Evolutionary conservation across 2,888 invertebrate genomes (phyloP).

Genomic region (Rotaria socialis): DNA sequence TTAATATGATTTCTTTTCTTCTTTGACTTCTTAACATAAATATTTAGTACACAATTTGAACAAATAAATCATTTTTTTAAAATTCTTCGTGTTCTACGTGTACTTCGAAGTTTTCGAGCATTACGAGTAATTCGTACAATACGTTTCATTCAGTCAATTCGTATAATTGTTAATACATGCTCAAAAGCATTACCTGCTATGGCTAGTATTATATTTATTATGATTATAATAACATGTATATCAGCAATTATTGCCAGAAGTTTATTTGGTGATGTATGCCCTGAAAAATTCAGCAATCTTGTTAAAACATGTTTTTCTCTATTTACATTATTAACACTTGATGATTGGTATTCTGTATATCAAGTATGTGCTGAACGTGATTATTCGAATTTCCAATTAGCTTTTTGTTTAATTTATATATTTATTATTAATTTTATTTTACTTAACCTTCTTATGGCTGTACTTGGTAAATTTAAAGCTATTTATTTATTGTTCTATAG

Average conservation of each 20-base stretch:
- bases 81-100: constrained; percentile 49
- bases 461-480: constrained; percentile 49
- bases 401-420: constrained; percentile 53
- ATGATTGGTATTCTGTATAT: constrained; percentile 52
- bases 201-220: constrained; percentile 53
- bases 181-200: constrained; percentile 53
- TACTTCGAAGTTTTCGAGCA: constrained; percentile 49
- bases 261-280: constrained; percentile 51
- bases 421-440: constrained; percentile 55
- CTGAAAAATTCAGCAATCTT: constrained; percentile 51
- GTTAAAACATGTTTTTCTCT: constrained; percentile 50
- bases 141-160: constrained; percentile 48
- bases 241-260: constrained; percentile 55
- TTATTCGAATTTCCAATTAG: constrained; percentile 48
- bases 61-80: constrained; percentile 47
- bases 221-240: constrained; percentile 53
- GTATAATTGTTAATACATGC: constrained; percentile 53
- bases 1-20: background rate
- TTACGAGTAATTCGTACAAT: constrained; percentile 50
- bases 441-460: constrained; percentile 54
- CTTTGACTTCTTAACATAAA: background rate
- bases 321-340: constrained; percentile 51
- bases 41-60: background rate
- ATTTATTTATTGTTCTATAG: background rate
- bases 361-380: constrained; percentile 38